Conservation (phyloP, 1,140 invertebrate genomes). For the Bombus waltoni region DNA sequence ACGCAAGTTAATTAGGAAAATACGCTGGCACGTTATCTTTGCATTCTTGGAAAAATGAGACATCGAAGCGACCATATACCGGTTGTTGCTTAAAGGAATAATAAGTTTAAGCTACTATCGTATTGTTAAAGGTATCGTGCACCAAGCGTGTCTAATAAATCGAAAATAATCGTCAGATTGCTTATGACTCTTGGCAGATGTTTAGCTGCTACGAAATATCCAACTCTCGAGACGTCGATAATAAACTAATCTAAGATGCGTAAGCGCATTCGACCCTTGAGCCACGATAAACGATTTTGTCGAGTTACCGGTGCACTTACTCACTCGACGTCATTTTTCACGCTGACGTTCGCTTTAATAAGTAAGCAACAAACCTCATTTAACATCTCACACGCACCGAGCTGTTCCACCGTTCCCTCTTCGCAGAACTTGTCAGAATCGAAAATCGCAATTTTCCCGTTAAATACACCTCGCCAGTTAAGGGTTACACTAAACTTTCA, state of each 20-base stretch:
- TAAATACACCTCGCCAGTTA: conserved; percentile 27
- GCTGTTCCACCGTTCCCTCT: no score
- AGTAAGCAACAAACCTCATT: conserved; percentile 1
- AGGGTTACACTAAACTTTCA: conserved; percentile 39
- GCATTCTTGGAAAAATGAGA: no score
- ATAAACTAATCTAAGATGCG: not conserved
- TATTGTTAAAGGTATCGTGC: no score
- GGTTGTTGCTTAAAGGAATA: no score
- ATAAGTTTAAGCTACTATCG: no score
- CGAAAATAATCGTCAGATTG: not conserved
- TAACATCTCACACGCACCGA: not conserved
- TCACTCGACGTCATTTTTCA: conserved; percentile 18
- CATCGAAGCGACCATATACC: no score
- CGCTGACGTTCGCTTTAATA: not conserved
- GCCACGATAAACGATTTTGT: conserved; percentile 1
- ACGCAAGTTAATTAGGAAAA: no score
- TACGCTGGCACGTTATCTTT: no score
- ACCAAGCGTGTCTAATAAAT: not conserved
- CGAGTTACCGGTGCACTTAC: conserved; percentile 9
- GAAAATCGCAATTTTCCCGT: conserved; percentile 30
- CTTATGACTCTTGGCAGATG: not conserved
- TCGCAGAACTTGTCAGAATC: conserved; percentile 14
- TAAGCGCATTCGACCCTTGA: not conserved
- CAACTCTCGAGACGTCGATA: not conserved
- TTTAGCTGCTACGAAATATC: not conserved